phyloP scores from a whole-genome alignment of 2,113 vertebrate genomes.

The Gavialis gangeticus region DNA sequence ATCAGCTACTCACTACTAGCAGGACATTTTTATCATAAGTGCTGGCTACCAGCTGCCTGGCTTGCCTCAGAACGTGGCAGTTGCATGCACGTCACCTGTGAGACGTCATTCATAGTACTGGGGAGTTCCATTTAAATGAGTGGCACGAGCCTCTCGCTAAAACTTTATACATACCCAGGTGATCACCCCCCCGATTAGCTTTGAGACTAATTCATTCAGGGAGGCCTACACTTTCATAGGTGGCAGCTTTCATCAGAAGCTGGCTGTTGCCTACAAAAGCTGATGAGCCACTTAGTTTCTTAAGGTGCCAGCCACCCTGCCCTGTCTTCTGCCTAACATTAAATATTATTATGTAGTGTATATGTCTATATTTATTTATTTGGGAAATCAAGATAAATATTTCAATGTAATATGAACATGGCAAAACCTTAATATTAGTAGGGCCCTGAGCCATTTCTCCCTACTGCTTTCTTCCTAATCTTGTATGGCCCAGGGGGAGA shows the following conservation, averaged over 20 bases:
- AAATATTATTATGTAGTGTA: no score
- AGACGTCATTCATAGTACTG: background rate
- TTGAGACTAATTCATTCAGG: no score
- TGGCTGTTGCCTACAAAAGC: no score
- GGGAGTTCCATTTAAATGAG: background rate
- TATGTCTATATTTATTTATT: background rate
- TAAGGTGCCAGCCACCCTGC: no score
- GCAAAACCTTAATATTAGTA: background rate
- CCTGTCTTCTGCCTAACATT: no score
- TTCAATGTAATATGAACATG: background rate
- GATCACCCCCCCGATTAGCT: no score
- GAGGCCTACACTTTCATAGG: no score
- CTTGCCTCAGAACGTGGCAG: background rate
- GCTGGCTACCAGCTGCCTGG: background rate
- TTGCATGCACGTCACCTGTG: background rate
- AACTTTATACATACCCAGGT: background rate
- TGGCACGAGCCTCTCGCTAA: background rate
- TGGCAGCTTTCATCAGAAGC: no score
- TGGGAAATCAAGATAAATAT: background rate
- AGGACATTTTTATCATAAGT: background rate
- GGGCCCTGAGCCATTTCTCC: no score
- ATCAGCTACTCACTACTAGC: background rate
- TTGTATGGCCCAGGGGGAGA: no score
- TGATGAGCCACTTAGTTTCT: no score
- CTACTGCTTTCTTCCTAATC: no score